These are phyloP conservation scores for Leucosticte australis DNA, from an alignment of 2,113 vertebrate species.

Conservation along the genomic window DNA sequence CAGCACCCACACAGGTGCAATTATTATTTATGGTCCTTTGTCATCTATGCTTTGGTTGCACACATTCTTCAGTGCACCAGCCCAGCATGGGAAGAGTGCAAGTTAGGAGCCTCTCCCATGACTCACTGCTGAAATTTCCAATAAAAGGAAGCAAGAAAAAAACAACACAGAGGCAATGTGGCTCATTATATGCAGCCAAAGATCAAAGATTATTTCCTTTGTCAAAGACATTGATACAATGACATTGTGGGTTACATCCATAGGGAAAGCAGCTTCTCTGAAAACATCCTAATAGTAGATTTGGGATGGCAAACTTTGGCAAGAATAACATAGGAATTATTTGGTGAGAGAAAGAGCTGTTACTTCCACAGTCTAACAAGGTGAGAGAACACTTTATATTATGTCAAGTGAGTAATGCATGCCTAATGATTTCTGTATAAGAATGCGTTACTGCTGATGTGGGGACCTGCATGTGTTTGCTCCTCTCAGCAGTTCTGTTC, in stretches of 20 bases:
- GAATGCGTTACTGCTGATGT: not conserved
- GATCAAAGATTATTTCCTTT: not conserved
- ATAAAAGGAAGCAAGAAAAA: not conserved
- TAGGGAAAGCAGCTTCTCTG: not conserved
- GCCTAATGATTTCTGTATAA: not conserved
- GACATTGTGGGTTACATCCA: not conserved
- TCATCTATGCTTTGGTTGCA: not conserved
- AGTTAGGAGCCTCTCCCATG: not conserved
- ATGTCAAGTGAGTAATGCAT: not conserved
- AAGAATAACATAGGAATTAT: not conserved
- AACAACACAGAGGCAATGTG: not conserved
- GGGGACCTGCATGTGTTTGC: not conserved
- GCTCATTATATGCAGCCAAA: not conserved
- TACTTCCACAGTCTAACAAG: not conserved
- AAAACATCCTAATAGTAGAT: not conserved
- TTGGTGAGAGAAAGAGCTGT: not conserved
- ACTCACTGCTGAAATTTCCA: not conserved
- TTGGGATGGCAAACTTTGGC: not conserved
- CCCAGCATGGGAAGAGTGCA: not conserved
- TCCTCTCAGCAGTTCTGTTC: not conserved
- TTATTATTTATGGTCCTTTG: not conserved
- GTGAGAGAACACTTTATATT: not conserved
- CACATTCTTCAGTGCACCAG: not conserved
- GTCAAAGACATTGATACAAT: not conserved
- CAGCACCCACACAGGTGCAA: not conserved